Evolutionary conservation across 1,140 invertebrate genomes (phyloP).

Genomic region (Reticulitermes speratus): DNA sequence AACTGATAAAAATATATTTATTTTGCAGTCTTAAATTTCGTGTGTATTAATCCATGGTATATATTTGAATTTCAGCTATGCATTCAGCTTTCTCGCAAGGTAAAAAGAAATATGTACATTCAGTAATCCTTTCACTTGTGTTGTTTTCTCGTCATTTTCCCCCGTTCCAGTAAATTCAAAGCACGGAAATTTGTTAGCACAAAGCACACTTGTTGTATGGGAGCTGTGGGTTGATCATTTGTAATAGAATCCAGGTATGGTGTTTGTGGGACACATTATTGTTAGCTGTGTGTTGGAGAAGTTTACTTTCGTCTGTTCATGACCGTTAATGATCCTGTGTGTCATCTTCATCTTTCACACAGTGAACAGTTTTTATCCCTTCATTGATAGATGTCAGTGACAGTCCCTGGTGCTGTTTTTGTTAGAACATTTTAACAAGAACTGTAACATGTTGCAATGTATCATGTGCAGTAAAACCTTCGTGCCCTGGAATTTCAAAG

Average conservation of each 20-base stretch:
- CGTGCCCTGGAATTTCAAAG: too few species aligned
- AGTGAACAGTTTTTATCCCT: too few species aligned
- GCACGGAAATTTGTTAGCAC: neutral
- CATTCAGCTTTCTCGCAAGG: neutral
- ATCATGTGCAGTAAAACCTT: too few species aligned
- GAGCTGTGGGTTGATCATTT: neutral
- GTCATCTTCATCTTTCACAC: too few species aligned
- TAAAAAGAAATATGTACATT: conserved; percentile 4
- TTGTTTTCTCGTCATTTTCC: neutral
- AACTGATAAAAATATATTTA: neutral
- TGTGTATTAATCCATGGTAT: neutral
- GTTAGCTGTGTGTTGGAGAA: too few species aligned
- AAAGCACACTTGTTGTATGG: neutral
- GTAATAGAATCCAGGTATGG: neutral
- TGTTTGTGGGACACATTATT: too few species aligned
- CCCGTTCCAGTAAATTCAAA: neutral
- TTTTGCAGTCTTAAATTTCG: neutral
- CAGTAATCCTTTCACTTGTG: neutral
- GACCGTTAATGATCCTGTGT: too few species aligned
- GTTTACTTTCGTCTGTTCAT: too few species aligned
- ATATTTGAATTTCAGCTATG: neutral
- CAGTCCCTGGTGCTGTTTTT: too few species aligned
- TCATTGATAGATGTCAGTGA: too few species aligned
- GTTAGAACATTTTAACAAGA: too few species aligned
- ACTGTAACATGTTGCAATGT: too few species aligned